Evolutionary conservation across 2,888 invertebrate species (phyloP), one percentile per base, ranked within the genome.

Genomic region (Rhabditophanes sp.): DNA sequence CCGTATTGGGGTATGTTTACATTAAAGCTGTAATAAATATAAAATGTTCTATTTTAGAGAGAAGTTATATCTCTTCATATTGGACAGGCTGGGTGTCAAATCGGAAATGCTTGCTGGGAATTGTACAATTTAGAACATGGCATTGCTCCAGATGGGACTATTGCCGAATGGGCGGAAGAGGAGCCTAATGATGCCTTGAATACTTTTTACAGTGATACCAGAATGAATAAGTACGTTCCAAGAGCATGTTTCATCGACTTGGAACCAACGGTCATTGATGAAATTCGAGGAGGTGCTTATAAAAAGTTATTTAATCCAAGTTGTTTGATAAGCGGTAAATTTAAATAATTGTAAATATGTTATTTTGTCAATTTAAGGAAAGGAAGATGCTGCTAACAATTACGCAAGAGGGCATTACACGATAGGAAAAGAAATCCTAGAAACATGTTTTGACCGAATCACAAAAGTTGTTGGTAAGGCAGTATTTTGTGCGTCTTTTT

Each of bases 201-300:
- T 72, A 88, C 72, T 25, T 73, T 73, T 64, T 72, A 73, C 66
- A 68, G 68, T 45, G 87, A 88, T 85, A 51, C 53, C 21, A 49
- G 56, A 33, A 46, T 35, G 32, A 51, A 80, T 82, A 32, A 88
- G 30, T 85, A 88, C 66, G 87, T 87, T n/a, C 87, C 87, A 30
- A 75, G 87, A 55, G 83, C 80, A 25, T 82, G 87, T 38, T 87
- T 85, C 60, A 83, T 87, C 6, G 87, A 87, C 69, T 73, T 88
- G 67, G 87, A 87, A 69, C 87, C 88, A 42, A 87, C 85, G 48
- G 45, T 45, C n/a, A 35, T 44, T 32, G 53, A 49, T 47, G 11
- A 41, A 24, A 24, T 30, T 14, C n/a, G n/a, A n/a, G n/a, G n/a
- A 63, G 37, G 45, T 7, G 24, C 30, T 8, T 30, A 30, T 16